These are phyloP conservation scores for Cremastobaeus sp. DNA, from an alignment of 2,888 invertebrate genomes.

Conservation along the genomic window DNA sequence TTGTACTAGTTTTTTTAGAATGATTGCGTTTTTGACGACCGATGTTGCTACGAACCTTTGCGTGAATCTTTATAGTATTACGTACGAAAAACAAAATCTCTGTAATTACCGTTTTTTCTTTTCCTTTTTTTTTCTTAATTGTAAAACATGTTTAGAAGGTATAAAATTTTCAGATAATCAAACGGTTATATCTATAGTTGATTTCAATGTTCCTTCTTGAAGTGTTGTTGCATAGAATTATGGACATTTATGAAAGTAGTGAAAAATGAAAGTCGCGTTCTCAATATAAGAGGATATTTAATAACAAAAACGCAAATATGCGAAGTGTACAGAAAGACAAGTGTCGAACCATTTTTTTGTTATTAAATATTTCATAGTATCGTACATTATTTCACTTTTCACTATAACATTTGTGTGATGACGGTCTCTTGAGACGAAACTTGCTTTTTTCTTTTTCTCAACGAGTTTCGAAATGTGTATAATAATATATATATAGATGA, in stretches of 20 bases:
- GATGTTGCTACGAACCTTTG: constrained; percentile 52
- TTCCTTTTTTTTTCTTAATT: constrained; percentile 39
- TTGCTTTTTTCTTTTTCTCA: constrained; percentile 50
- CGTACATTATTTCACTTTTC: constrained; percentile 60
- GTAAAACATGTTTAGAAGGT: constrained; percentile 58
- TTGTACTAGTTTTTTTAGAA: constrained; percentile 46
- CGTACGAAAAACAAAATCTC: constrained; percentile 52
- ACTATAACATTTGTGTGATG: constrained; percentile 56
- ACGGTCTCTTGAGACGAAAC: constrained; percentile 41
- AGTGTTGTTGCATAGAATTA: constrained; percentile 58
- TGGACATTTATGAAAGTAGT: constrained; percentile 55
- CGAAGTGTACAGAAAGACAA: constrained; percentile 30
- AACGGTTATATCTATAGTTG: constrained; percentile 54
- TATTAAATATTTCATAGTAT: constrained; percentile 50
- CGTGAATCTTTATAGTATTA: constrained; percentile 59
- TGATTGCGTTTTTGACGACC: constrained; percentile 53
- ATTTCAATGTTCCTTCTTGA: constrained; percentile 56
- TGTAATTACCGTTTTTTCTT: constrained; percentile 35
- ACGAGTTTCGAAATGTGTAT: constrained; percentile 54
- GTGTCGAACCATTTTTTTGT: constrained; percentile 27
- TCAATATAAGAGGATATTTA: constrained; percentile 42
- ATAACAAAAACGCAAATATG: constrained; percentile 46
- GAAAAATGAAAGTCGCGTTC: constrained; percentile 55
- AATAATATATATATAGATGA: constrained; percentile 45
- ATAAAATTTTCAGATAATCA: constrained; percentile 57